These are phyloP conservation scores for Nothocercus julius DNA, from an alignment of 2,113 vertebrate species.

Conservation along the genomic window DNA sequence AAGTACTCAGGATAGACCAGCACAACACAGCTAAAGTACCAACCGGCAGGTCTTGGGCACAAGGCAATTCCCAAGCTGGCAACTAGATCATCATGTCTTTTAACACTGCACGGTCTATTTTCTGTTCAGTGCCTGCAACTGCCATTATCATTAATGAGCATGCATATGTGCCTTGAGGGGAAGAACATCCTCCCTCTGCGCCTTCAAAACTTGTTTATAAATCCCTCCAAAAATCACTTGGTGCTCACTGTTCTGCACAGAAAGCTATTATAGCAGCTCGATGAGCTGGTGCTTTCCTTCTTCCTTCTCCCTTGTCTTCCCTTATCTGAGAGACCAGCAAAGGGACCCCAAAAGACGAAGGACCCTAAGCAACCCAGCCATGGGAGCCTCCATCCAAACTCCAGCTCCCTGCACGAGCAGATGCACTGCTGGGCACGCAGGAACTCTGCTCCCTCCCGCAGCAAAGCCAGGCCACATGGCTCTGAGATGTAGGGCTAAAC, in stretches of 20 bases:
- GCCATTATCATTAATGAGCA: slow-evolving; percentile 59
- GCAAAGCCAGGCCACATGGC: background rate
- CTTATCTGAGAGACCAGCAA: background rate
- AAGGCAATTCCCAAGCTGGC: background rate
- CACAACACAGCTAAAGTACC: background rate
- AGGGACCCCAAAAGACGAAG: background rate
- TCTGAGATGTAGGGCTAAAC: background rate
- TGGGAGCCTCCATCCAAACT: background rate
- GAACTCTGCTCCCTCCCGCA: background rate
- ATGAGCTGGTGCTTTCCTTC: background rate
- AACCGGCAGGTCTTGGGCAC: background rate
- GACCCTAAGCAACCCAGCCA: background rate
- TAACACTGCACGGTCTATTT: slow-evolving; percentile 33
- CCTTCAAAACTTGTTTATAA: slow-evolving; percentile 62
- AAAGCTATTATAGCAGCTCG: slow-evolving; percentile 9
- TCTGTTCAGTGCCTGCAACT: slow-evolving; percentile 39
- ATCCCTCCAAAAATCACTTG: slow-evolving; percentile 44
- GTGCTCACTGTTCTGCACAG: slow-evolving; percentile 2
- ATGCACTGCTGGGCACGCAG: background rate
- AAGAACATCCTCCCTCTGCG: slow-evolving; percentile 23
- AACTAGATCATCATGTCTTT: slow-evolving; percentile 10
- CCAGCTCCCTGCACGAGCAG: background rate
- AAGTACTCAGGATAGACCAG: background rate
- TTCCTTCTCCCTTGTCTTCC: background rate
- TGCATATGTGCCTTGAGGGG: slow-evolving; percentile 37